Evolutionary conservation across 2,888 invertebrate species (phyloP), one percentile per base, ranked within the genome.

Genomic region (Lapara coniferarum): DNA sequence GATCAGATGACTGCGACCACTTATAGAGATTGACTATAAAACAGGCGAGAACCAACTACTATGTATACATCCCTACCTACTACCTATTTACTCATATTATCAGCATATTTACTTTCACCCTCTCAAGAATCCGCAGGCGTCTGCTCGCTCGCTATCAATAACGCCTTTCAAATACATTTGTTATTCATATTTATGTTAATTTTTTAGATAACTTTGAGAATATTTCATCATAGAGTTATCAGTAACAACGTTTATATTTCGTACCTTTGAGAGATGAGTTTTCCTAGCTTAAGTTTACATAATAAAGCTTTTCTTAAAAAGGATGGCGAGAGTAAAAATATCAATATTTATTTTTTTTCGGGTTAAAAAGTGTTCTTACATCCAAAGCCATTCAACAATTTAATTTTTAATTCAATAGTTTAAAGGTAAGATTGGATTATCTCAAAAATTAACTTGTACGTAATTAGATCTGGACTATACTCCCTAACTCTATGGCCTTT

Each of bases 151-250:
- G 49, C 49, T 63, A 63, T 63, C 63, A 63, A 63, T 63, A 63
- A 63, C 63, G 63, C 49, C 49, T 63, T 63, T 63, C 63, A 63
- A 49, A 63, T 63, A 63, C 46, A 49, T 63, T 63, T 63, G 63
- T 63, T 63, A 63, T 63, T 63, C 49, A 63, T 49, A 63, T 63
- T 63, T 63, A 63, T 63, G 63, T 63, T 19, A 63, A 63, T 63
- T 63, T 57, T 59, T 63, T 63, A 63, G 46, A 63, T 63, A 63
- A 63, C 63, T 46, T 19, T 37, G 19, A 7, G 49, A 49, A 63
- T 63, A 63, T 19, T 63, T 63, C 63, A 63, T 49, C 63, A 49
- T 63, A 46, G 16, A 49, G 16, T 59, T 59, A 59, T 63, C 49
- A 49, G 49, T 16, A 49, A 49, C 63, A 49, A 19, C 46, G 16